These are phyloP conservation scores for Diplodus puntazzo DNA, from an alignment of 2,797 vertebrate genomes.

Conservation along the genomic window DNA sequence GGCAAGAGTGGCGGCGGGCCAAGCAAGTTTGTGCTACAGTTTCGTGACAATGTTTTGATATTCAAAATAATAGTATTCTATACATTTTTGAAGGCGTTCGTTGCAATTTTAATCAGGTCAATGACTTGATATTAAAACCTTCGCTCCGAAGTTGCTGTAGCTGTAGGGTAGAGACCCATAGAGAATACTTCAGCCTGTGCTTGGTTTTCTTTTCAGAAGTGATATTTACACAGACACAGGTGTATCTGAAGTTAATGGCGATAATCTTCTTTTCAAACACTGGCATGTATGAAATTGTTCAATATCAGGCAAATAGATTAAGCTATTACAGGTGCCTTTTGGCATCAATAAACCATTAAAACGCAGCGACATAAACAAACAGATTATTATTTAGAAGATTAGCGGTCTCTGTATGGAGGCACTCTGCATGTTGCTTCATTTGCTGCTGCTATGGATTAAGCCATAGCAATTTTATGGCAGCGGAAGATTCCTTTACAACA, in stretches of 20 bases:
- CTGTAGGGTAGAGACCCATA: background rate
- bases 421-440: slow-evolving; percentile 4
- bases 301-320: slow-evolving; percentile 6
- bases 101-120: slow-evolving; percentile 51
- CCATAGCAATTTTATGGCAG: background rate
- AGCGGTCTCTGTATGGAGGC: background rate
- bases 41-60: slow-evolving; percentile 32
- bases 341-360: slow-evolving; percentile 40
- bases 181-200: background rate
- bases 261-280: slow-evolving; percentile 26
- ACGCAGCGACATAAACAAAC: slow-evolving; percentile 30
- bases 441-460: background rate
- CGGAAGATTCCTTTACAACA: background rate
- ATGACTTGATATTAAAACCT: slow-evolving; percentile 39
- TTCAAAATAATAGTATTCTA: slow-evolving; percentile 41
- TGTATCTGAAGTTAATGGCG: slow-evolving; percentile 15
- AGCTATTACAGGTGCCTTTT: slow-evolving; percentile 21
- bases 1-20: slow-evolving; percentile 5
- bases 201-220: slow-evolving; percentile 12
- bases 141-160: slow-evolving; percentile 12
- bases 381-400: slow-evolving; percentile 9
- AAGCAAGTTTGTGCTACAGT: slow-evolving; percentile 8
- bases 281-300: background rate
- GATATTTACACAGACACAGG: slow-evolving; percentile 17
- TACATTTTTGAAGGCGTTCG: slow-evolving; percentile 33